A percentile compares a stretch with the other conserved stretches of the same genome.
Evolutionary conservation across 1,140 invertebrate genomes (phyloP).

Genomic region (Colletes gigas): DNA sequence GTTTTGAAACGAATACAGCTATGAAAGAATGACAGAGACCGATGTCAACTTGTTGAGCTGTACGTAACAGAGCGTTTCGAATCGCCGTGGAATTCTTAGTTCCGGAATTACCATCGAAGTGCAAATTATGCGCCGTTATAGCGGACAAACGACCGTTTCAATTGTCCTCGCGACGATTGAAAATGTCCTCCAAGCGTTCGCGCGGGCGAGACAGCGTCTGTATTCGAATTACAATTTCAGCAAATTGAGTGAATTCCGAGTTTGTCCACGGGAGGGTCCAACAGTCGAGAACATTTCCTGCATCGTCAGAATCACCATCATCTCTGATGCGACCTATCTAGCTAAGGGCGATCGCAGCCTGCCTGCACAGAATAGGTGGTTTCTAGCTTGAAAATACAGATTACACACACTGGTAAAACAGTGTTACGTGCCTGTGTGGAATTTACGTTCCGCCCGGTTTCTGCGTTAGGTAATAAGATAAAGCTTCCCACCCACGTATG

Average conservation of each 20-base stretch:
- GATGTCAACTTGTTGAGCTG: no score
- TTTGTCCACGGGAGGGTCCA: constrained; percentile 16
- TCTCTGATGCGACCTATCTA: background rate
- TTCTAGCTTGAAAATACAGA: constrained; percentile 18
- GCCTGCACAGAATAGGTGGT: background rate
- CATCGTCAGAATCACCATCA: background rate
- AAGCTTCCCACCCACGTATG: background rate
- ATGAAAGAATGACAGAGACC: no score
- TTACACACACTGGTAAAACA: constrained; percentile 17
- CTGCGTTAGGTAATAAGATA: background rate
- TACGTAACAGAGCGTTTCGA: no score
- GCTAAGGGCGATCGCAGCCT: background rate
- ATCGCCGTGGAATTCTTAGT: background rate
- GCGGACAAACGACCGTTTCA: background rate
- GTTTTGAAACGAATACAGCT: no score
- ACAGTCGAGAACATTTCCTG: constrained; percentile 11
- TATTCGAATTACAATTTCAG: constrained; percentile 62
- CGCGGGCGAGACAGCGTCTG: background rate
- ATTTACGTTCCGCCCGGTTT: constrained; percentile 9
- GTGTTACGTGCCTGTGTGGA: background rate
- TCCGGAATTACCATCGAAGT: background rate
- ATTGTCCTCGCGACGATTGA: background rate
- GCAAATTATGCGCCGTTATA: background rate
- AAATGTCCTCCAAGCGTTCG: background rate
- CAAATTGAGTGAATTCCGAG: constrained; percentile 54